These are phyloP conservation scores for Chaetodon auriga DNA, from an alignment of 2,113 vertebrate genomes.

Conservation along the genomic window DNA sequence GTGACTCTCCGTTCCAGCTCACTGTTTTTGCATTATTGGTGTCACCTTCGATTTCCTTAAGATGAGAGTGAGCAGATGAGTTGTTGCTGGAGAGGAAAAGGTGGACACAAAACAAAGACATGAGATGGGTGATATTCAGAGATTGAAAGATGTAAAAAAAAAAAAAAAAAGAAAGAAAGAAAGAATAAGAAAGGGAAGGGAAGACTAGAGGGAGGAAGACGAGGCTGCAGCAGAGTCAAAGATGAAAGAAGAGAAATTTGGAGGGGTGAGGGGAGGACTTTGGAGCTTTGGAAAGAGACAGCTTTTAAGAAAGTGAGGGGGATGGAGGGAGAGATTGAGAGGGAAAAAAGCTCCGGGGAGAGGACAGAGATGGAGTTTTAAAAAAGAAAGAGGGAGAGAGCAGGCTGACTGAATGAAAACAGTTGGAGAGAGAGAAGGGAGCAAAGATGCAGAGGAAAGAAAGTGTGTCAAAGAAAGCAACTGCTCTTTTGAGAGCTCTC, in stretches of 20 bases:
- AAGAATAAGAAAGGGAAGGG: too few species aligned
- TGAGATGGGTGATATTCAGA: slow-evolving; percentile 37
- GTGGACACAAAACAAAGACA: slow-evolving; percentile 14
- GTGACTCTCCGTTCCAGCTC: slow-evolving; percentile 59
- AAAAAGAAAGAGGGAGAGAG: slow-evolving; percentile 11
- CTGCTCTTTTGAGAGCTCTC: slow-evolving; percentile 58
- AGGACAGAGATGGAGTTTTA: slow-evolving; percentile 40
- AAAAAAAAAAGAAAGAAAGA: background rate
- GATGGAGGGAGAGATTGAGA: slow-evolving; percentile 44
- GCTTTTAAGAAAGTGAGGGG: slow-evolving; percentile 66
- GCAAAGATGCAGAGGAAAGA: slow-evolving; percentile 8
- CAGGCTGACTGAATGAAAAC: slow-evolving; percentile 43
- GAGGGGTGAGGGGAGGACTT: slow-evolving; percentile 47
- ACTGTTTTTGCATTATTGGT: slow-evolving; percentile 56
- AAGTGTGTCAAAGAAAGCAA: slow-evolving; percentile 49
- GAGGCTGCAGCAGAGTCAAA: slow-evolving; percentile 31
- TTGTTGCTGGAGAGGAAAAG: slow-evolving; percentile 23
- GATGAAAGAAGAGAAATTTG: slow-evolving; percentile 57
- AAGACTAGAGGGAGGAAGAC: slow-evolving; percentile 14
- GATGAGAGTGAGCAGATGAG: slow-evolving; percentile 39
- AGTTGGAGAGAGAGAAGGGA: slow-evolving; percentile 28
- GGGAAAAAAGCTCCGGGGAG: slow-evolving; percentile 40
- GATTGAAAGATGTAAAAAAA: background rate
- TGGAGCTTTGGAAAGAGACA: slow-evolving; percentile 57
- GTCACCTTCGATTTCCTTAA: slow-evolving; percentile 60